Evolutionary conservation across 1,140 invertebrate genomes (phyloP).

Genomic region (Drosophila pandora): DNA sequence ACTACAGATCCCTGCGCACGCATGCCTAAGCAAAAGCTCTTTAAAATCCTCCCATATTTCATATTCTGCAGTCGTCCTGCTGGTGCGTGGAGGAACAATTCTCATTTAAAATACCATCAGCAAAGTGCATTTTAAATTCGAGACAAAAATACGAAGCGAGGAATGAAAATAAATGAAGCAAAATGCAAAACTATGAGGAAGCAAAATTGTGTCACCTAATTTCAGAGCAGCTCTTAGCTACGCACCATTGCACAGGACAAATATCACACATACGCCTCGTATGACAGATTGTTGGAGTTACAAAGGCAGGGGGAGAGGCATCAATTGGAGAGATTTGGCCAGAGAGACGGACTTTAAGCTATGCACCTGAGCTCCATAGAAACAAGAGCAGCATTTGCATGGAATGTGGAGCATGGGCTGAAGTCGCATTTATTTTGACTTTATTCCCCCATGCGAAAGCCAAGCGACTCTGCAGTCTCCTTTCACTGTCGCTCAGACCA

Average conservation of each 20-base stretch:
- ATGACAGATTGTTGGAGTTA: constrained; percentile 42
- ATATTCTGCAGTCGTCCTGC: constrained; percentile 3
- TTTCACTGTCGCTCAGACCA: constrained; percentile 24
- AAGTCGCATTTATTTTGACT: constrained; percentile 34
- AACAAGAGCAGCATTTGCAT: constrained; percentile 32
- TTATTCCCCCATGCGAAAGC: constrained; percentile 36
- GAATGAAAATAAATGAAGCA: constrained; percentile 14
- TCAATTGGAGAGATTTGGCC: constrained; percentile 7
- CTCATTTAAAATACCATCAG: constrained; percentile 71
- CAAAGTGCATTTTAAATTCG: constrained; percentile 66
- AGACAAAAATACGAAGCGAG: constrained; percentile 19
- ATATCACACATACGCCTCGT: constrained; percentile 35
- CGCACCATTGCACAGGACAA: constrained; percentile 61
- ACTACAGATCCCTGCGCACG: neutral
- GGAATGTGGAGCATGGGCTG: constrained; percentile 38
- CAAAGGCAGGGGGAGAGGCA: constrained; percentile 6
- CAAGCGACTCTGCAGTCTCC: constrained; percentile 18
- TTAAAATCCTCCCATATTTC: neutral
- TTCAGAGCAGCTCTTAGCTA: constrained; percentile 63
- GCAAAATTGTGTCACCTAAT: constrained; percentile 77
- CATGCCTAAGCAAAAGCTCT: neutral
- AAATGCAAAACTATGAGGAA: constrained; percentile 37
- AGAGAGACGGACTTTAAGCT: constrained; percentile 7
- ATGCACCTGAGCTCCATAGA: constrained; percentile 33
- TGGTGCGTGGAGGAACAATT: constrained; percentile 23